A percentile compares a stretch with the other conserved stretches of the same genome.
phyloP scores from a whole-genome alignment of 2,113 vertebrate species.

The Callaeas wilsoni region DNA sequence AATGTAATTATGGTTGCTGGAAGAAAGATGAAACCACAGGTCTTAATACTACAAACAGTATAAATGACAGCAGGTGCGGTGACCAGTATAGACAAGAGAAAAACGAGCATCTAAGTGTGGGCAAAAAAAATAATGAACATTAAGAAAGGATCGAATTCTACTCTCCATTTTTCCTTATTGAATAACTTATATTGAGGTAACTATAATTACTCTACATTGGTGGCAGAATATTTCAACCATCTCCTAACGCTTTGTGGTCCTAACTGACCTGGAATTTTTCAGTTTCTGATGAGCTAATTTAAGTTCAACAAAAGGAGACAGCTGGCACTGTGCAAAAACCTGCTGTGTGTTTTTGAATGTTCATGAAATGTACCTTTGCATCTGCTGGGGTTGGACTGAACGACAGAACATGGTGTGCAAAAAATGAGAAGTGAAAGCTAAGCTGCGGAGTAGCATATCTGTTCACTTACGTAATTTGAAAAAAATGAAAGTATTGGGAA shows the following conservation, averaged over 20 bases:
- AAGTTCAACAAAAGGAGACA: not conserved
- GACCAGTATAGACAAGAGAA: not conserved
- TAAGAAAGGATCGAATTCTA: not conserved
- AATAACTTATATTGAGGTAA: not conserved
- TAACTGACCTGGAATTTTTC: not conserved
- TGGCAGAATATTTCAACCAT: not conserved
- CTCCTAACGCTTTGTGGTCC: not conserved
- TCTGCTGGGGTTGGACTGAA: not conserved
- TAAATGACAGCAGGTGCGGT: not conserved
- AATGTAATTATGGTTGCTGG: not conserved
- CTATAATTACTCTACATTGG: not conserved
- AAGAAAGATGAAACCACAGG: not conserved
- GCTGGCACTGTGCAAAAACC: not conserved
- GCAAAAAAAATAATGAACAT: not conserved
- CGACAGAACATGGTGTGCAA: not conserved
- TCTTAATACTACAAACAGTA: not conserved
- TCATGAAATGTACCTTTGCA: not conserved
- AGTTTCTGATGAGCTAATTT: not conserved
- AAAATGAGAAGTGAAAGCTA: not conserved
- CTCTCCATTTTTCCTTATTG: not conserved
- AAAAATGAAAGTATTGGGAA: not conserved
- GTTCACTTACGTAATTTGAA: not conserved
- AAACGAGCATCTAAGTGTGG: not conserved
- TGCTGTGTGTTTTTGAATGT: not conserved
- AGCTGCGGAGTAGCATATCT: not conserved